Base-by-base conservation (phyloP, 2,888 invertebrate genomes). In the Luffia ferchaultella region DNA sequence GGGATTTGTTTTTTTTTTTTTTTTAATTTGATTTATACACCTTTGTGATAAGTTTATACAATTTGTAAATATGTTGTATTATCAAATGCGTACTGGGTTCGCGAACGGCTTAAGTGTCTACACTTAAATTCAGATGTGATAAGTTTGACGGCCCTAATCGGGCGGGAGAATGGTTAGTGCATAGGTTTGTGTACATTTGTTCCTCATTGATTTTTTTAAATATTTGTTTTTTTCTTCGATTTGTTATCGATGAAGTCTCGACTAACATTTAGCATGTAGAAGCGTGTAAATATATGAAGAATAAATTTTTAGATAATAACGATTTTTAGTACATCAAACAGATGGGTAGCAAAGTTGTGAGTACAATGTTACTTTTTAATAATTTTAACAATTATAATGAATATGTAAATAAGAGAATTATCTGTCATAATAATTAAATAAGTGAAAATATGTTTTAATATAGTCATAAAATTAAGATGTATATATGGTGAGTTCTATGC, bases 361-460 rank as follows among this genome's bases (percentile, higher is more conserved):
- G 83, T 82, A 82, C 83, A 82, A 80, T 77, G 76, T 79, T 79
- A 78, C 77, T 76, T 79, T 77, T 71, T 76, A 70, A 65, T 73
- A 71, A 73, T 73, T 78, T 72, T 74, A 70, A 75, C 60, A 61
- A 76, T 76, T 65, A 60, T 75, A 78, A 55, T 52, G 45, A 46
- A 52, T 73, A 70, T 83, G 83, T 83, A 83, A 73, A 83, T 83
- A 83, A 83, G 83, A 83, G 74, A 62, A 77, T 70, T 80, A 80
- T 82, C 73, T 80, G 79, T 77, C 83, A 82, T 82, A 80, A 80
- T 83, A 82, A 77, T 73, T n/a, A 41, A 72, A 73, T 79, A 77
- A 80, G 76, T 73, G 76, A 76, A 71, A 79, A 80, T 78, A 77
- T 75, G 77, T 80, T 80, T 74, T 76, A 79, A 78, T 71, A 65